Base-by-base conservation (phyloP, 2,797 vertebrate genomes). In the Schizopygopsis malacanthus region DNA sequence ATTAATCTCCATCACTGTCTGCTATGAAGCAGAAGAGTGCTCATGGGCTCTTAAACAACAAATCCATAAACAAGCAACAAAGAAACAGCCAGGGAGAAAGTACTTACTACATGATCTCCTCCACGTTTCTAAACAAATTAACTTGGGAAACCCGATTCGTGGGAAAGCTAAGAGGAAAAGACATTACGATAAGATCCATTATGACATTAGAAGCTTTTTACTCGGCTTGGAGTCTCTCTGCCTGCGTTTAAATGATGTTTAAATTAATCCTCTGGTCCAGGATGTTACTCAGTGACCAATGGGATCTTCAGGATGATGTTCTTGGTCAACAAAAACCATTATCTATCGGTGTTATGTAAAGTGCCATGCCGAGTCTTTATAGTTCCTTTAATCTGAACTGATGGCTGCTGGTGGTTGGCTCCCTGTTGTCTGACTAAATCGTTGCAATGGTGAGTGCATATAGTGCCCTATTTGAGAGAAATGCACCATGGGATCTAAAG, bases 191-290 rank as follows among this genome's bases (percentile, higher is more conserved):
- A 79, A 71, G 50, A 85, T 79, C 63, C 63, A 85, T 85, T 85
- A 79, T 28, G 22, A n/a, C 63, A 78, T 78, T 84, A 84, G 76
- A 59, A 70, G 83, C 75, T 79, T 52, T 85, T 85, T 79, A 41
- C 76, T 77, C 33, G 0, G 82, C 82, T 75, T 54, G 22, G 61
- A 78, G 45, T 81, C 79, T 54, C 73, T 77, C 73, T 52, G 28
- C 28, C 47, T 67, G 75, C 9, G 13, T 77, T 77, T 67, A 76
- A 83, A 65, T 52, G 20, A 67, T 63, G 72, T 69, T 77, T 84
- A 78, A 84, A 78, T 84, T n/a, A 69, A 69, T 33, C 37, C 61
- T 78, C 73, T 50, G 33, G 71, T 47, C 8, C 28, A 10, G 56
- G 28, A 83, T 52, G 82, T n/a, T 85, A 71, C 25, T 59, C 65